Conservation (phyloP, 2,113 vertebrate genomes). For the Pica pica region DNA sequence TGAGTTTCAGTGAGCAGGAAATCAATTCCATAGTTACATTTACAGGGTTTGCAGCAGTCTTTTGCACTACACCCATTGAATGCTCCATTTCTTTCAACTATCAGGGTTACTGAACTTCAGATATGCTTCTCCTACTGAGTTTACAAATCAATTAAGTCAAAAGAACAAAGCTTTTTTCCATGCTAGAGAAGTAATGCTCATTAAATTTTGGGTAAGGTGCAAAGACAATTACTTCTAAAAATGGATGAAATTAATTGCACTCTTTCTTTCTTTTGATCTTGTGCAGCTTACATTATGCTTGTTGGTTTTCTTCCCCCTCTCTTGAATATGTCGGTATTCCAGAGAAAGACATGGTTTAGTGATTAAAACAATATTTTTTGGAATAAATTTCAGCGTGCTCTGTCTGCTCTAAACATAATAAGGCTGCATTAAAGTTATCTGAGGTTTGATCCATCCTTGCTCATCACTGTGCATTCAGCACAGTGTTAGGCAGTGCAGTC, state of each 20-base stretch:
- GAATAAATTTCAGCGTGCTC: background rate
- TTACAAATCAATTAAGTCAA: slow-evolving; percentile 64
- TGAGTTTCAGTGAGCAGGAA: background rate
- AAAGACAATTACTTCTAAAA: slow-evolving; percentile 62
- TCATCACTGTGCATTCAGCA: background rate
- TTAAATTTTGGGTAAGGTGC: slow-evolving; percentile 64
- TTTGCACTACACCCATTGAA: background rate
- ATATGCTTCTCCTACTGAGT: slow-evolving; percentile 36
- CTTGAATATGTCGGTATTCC: background rate
- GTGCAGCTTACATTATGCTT: slow-evolving; percentile 9
- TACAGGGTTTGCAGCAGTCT: background rate
- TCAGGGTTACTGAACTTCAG: slow-evolving; percentile 59
- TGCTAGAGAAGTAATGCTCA: slow-evolving; percentile 52
- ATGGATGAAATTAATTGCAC: slow-evolving; percentile 57
- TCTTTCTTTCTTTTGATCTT: slow-evolving; percentile 60
- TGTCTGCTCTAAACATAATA: background rate
- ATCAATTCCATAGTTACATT: slow-evolving; percentile 34
- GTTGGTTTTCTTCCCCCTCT: slow-evolving; percentile 9
- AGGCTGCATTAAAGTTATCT: background rate
- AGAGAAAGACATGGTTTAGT: background rate
- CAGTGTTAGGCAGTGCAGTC: background rate
- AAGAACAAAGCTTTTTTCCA: slow-evolving; percentile 59
- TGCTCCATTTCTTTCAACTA: slow-evolving; percentile 51
- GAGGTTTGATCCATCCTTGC: background rate
- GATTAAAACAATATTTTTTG: slow-evolving; percentile 29